phyloP scores from a whole-genome alignment of 2,797 vertebrate species.

The Epinephelus malabaricus region DNA sequence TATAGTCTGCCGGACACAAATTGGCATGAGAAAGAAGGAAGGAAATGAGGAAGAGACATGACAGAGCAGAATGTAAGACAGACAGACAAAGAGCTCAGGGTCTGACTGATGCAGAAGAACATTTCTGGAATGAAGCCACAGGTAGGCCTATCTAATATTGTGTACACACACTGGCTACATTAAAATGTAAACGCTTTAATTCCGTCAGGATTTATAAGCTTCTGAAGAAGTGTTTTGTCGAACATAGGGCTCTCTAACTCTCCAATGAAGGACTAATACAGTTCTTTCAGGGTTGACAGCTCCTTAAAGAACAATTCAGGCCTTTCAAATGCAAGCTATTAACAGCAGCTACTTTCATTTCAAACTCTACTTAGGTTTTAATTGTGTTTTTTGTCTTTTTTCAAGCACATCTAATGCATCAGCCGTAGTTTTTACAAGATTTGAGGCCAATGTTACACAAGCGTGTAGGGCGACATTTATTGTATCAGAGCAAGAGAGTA shows the following conservation, averaged over 20 bases:
- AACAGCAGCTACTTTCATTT: constrained; percentile 37
- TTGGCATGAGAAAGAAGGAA: constrained; percentile 41
- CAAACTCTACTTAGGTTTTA: constrained; percentile 13
- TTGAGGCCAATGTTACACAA: constrained; percentile 23
- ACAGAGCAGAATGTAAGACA: constrained; percentile 60
- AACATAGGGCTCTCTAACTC: not conserved
- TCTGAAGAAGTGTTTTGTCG: constrained; percentile 14
- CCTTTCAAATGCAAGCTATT: constrained; percentile 4
- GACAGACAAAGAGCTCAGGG: constrained; percentile 34
- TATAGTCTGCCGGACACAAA: constrained; percentile 56
- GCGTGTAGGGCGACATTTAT: not conserved
- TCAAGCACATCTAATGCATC: constrained; percentile 19
- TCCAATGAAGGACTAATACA: constrained; percentile 15
- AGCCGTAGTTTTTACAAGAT: constrained; percentile 2
- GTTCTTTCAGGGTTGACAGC: constrained; percentile 25
- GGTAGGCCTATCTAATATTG: not conserved
- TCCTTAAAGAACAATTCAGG: constrained; percentile 36
- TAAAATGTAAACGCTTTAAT: constrained; percentile 27
- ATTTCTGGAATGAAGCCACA: constrained; percentile 36
- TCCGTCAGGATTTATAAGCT: constrained; percentile 3
- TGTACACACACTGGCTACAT: constrained; percentile 10
- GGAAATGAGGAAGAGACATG: constrained; percentile 48
- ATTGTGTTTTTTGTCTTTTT: constrained; percentile 12
- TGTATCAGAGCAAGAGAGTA: not conserved
- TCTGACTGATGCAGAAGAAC: constrained; percentile 33